A percentile compares a stretch with the other conserved stretches of the same genome.
Evolutionary conservation across 2,888 invertebrate genomes (phyloP).

Genomic region (Acrocyrtus sp.): DNA sequence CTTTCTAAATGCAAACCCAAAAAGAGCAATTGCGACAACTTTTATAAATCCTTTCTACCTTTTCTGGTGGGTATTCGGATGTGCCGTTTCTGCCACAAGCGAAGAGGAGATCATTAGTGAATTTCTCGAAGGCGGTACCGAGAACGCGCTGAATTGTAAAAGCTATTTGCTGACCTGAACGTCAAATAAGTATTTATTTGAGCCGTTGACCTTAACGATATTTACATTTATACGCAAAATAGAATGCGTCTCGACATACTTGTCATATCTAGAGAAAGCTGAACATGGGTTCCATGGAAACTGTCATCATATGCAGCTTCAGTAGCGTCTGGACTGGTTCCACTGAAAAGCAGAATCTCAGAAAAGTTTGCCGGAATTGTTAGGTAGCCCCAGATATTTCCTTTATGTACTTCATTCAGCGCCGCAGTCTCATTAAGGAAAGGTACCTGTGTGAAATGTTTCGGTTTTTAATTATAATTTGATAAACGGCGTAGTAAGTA

Average conservation of each 20-base stretch:
- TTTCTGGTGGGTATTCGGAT: slow-evolving; percentile 77
- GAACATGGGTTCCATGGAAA: slow-evolving; percentile 84
- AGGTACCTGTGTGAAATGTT: slow-evolving; percentile 9
- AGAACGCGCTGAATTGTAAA: slow-evolving; percentile 88
- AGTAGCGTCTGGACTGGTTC: slow-evolving; percentile 76
- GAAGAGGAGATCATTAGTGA: slow-evolving; percentile 78
- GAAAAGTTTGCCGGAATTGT: slow-evolving; percentile 92
- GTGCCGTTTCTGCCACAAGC: slow-evolving; percentile 70
- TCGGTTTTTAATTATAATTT: no score
- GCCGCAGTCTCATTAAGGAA: slow-evolving; percentile 70
- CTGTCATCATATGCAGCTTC: slow-evolving; percentile 81
- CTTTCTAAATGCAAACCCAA: background rate
- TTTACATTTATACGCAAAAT: background rate
- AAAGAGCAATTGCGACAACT: background rate
- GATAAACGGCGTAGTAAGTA: no score
- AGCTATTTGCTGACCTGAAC: slow-evolving; percentile 91
- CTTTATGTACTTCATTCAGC: slow-evolving; percentile 76
- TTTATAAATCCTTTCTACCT: slow-evolving; percentile 71
- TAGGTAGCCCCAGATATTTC: slow-evolving; percentile 88
- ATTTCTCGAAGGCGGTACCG: slow-evolving; percentile 86
- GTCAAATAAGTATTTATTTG: slow-evolving; percentile 38
- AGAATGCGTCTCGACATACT: slow-evolving; percentile 71
- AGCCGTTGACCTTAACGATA: background rate
- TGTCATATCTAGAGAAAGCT: slow-evolving; percentile 93
- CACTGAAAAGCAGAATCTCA: slow-evolving; percentile 82